These are phyloP conservation scores for Brachyptera putata DNA, from an alignment of 2,888 invertebrate genomes.

Conservation along the genomic window DNA sequence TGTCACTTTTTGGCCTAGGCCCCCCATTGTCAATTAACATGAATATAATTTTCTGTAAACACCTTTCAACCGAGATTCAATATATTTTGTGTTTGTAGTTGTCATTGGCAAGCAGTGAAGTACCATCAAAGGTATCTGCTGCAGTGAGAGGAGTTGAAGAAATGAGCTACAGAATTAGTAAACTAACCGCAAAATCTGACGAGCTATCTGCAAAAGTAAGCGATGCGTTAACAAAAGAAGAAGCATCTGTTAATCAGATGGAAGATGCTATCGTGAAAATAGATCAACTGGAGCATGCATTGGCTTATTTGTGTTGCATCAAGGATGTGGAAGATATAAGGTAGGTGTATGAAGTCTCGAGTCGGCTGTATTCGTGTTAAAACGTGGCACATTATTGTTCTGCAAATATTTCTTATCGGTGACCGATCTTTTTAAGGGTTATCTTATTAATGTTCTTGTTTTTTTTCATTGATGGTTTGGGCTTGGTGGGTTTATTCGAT, in stretches of 20 bases:
- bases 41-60: constrained; percentile 14
- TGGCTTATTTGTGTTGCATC: constrained; percentile 64
- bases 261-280: constrained; percentile 56
- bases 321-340: constrained; percentile 68
- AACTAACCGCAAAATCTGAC: constrained; percentile 49
- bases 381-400: not conserved
- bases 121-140: constrained; percentile 59
- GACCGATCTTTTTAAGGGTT: not conserved
- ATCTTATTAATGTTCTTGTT: too few relatives aligned
- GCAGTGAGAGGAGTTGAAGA: constrained; percentile 60
- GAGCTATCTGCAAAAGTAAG: constrained; percentile 48
- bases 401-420: not conserved
- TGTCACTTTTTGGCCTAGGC: too few relatives aligned
- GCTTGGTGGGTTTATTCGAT: too few relatives aligned
- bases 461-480: too few relatives aligned
- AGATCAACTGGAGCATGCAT: constrained; percentile 52
- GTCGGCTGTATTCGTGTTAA: constrained; percentile 2
- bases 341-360: constrained; percentile 44
- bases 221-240: constrained; percentile 47
- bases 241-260: constrained; percentile 51
- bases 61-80: not conserved
- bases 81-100: constrained; percentile 49
- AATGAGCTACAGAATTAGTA: constrained; percentile 48
- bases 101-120: constrained; percentile 57
- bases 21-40: too few relatives aligned